Percentiles rank a stretch among this genome's conserved stretches.
These are phyloP conservation scores for Metaphire vulgaris DNA, from an alignment of 1,140 invertebrate genomes.

Conservation along the genomic window DNA sequence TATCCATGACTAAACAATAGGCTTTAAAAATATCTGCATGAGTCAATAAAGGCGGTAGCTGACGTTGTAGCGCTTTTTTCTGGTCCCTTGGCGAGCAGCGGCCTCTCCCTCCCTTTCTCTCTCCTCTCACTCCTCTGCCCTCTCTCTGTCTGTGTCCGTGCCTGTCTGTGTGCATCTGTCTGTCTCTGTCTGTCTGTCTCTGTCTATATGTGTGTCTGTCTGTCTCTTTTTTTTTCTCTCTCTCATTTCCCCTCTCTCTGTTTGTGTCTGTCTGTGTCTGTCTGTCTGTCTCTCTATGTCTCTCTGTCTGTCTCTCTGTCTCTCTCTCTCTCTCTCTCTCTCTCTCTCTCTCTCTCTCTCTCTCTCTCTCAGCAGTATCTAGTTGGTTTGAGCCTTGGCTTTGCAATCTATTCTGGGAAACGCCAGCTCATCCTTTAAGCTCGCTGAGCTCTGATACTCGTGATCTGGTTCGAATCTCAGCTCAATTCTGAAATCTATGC, in stretches of 20 bases:
- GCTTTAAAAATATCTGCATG: too few relatives aligned
- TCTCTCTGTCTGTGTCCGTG: not conserved
- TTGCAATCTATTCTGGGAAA: too few relatives aligned
- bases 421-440: too few relatives aligned
- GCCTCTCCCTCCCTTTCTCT: not conserved
- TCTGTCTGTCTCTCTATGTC: not conserved
- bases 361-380: not conserved
- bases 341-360: slow-evolving; percentile 1
- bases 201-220: not conserved
- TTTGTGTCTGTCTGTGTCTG: not conserved
- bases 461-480: too few relatives aligned
- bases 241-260: not conserved
- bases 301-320: not conserved
- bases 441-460: too few relatives aligned
- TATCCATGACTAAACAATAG: too few relatives aligned
- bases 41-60: too few relatives aligned
- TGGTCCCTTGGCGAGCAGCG: too few relatives aligned
- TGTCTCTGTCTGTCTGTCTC: not conserved
- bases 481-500: too few relatives aligned
- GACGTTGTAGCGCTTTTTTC: too few relatives aligned
- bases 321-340: not conserved
- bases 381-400: too few relatives aligned
- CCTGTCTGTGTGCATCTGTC: not conserved
- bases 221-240: not conserved
- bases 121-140: not conserved